Conservation (phyloP, 2,113 vertebrate genomes). For the Elachura formosa region DNA sequence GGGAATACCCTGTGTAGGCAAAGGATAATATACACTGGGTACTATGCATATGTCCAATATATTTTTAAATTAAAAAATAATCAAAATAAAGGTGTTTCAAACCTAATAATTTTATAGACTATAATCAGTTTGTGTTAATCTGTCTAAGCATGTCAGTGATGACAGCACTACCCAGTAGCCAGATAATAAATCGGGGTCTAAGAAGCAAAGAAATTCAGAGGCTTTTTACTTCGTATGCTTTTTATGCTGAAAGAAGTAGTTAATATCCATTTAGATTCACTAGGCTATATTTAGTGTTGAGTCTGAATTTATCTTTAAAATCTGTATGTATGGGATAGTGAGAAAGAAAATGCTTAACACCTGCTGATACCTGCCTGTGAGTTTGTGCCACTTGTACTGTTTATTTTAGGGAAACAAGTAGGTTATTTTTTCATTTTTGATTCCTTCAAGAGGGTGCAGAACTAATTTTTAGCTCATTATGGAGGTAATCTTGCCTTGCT, state of each 20-base stretch:
- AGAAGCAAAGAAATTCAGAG: background rate
- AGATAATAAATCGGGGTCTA: conserved; percentile 18
- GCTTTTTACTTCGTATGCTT: background rate
- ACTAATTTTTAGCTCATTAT: conserved; percentile 63
- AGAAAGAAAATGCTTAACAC: conserved; percentile 1
- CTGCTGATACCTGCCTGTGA: background rate
- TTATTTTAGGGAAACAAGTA: conserved; percentile 1
- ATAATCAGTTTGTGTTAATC: conserved; percentile 9
- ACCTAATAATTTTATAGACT: background rate
- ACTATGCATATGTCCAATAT: background rate
- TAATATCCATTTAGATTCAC: conserved; percentile 22
- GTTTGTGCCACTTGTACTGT: background rate
- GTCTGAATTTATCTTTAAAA: background rate
- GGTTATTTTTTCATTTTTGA: background rate
- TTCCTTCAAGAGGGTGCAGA: conserved; percentile 44
- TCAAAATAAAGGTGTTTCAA: background rate
- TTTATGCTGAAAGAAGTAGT: background rate
- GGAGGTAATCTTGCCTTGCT: conserved; percentile 62
- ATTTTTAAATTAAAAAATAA: background rate
- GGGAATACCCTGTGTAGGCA: background rate
- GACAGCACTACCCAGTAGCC: conserved; percentile 10
- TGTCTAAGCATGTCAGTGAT: background rate
- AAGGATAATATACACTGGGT: fast-evolving
- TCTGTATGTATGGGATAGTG: background rate
- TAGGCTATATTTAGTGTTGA: background rate